Evolutionary conservation across 1,140 invertebrate genomes (phyloP).

Genomic region (Drosophila eugracilis): DNA sequence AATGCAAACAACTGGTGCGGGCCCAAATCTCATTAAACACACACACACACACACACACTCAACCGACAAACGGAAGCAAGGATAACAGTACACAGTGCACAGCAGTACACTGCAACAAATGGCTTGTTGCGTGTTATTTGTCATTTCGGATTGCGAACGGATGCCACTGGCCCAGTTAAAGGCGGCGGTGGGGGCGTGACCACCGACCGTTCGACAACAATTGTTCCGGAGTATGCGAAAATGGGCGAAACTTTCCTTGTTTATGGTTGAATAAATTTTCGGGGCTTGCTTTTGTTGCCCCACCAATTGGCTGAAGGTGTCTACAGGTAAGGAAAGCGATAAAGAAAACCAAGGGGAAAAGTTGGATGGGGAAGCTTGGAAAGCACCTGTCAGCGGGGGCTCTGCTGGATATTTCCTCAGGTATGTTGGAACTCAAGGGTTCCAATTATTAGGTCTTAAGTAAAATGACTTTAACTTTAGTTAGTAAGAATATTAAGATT

Average conservation of each 20-base stretch:
- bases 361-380: not conserved
- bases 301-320: constrained; percentile 36
- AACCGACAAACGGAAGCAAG: constrained; percentile 29
- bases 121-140: constrained; percentile 44
- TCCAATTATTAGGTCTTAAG: not conserved
- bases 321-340: constrained; percentile 11
- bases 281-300: constrained; percentile 6
- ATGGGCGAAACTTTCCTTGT: constrained; percentile 29
- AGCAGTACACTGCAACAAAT: constrained; percentile 33
- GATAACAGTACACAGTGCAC: constrained; percentile 10
- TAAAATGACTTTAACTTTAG: not conserved
- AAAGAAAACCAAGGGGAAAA: not conserved
- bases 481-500: not conserved
- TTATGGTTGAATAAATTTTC: constrained; percentile 43
- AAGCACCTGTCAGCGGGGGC: constrained; percentile 5
- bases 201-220: constrained; percentile 47
- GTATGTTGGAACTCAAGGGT: not conserved
- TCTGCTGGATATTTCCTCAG: not conserved
- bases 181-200: constrained; percentile 30
- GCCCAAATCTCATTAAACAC: constrained; percentile 43
- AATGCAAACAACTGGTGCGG: constrained; percentile 41
- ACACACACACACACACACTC: constrained; percentile 42
- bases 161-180: constrained; percentile 32
- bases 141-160: constrained; percentile 35
- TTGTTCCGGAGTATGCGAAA: constrained; percentile 33